A percentile compares a stretch with the other conserved stretches of the same genome.
Conservation (phyloP, 2,797 vertebrate genomes). For the Squalus acanthias region DNA sequence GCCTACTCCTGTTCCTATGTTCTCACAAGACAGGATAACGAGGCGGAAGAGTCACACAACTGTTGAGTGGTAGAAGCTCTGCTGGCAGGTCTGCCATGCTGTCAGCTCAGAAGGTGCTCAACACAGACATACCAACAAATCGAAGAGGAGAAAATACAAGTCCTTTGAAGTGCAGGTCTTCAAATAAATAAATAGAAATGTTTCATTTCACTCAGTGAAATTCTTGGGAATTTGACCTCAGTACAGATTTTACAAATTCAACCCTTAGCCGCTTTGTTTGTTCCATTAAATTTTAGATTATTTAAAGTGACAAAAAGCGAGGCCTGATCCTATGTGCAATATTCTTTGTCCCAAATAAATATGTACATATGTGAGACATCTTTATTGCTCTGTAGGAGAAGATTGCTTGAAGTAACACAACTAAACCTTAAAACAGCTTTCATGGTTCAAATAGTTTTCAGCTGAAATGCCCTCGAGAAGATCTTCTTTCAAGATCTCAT, state of each 20-base stretch:
- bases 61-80: not conserved
- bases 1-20: not conserved
- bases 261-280: not conserved
- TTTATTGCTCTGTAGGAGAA: not conserved
- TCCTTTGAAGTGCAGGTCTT: not conserved
- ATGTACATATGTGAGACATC: not conserved
- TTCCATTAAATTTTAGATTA: not conserved
- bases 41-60: not conserved
- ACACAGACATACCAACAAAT: not conserved
- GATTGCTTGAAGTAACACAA: not conserved
- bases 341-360: not conserved
- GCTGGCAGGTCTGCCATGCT: not conserved
- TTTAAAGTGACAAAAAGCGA: too few species aligned
- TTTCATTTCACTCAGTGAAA: constrained; percentile 6
- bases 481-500: not conserved
- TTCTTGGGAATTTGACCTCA: not conserved
- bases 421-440: not conserved
- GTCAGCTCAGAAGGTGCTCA: not conserved
- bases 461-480: not conserved
- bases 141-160: not conserved
- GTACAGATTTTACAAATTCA: not conserved
- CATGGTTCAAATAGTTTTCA: not conserved
- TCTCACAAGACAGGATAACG: not conserved
- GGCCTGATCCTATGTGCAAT: too few species aligned
- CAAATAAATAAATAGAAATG: not conserved